A percentile compares a stretch with the other conserved stretches of the same genome.
Conservation (phyloP, 2,797 vertebrate genomes). For the Vultur gryphus region DNA sequence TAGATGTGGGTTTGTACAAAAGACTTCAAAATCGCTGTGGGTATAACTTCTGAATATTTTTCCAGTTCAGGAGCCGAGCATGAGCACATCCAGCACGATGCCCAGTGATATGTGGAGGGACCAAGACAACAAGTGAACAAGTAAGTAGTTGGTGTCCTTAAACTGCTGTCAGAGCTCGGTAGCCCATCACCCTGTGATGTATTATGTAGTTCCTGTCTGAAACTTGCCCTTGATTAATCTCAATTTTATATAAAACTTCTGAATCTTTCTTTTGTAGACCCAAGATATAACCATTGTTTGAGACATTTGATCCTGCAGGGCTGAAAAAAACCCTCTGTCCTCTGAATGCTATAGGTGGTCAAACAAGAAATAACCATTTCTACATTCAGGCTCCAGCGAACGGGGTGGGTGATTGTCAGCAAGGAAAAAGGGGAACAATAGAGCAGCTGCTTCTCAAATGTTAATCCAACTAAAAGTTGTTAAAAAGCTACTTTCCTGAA, state of each 20-base stretch:
- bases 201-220: not conserved
- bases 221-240: not conserved
- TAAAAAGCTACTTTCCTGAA: not conserved
- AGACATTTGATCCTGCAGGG: not conserved
- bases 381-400: not conserved
- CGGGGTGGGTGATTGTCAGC: not conserved
- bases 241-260: not conserved
- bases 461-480: not conserved
- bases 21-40: not conserved
- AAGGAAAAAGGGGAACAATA: not conserved
- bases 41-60: not conserved
- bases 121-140: not conserved
- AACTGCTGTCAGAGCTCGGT: fast-evolving
- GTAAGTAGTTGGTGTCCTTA: not conserved
- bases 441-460: not conserved
- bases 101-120: not conserved
- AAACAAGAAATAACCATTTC: not conserved
- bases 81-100: constrained; percentile 41
- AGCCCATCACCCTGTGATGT: not conserved
- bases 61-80: not conserved
- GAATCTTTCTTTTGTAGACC: not conserved
- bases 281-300: not conserved
- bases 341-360: not conserved
- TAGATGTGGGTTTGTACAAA: not conserved
- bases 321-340: not conserved